A percentile compares a stretch with the other conserved stretches of the same genome.
Conservation (phyloP, 1,140 invertebrate genomes). For the Calephelis virginiensis region DNA sequence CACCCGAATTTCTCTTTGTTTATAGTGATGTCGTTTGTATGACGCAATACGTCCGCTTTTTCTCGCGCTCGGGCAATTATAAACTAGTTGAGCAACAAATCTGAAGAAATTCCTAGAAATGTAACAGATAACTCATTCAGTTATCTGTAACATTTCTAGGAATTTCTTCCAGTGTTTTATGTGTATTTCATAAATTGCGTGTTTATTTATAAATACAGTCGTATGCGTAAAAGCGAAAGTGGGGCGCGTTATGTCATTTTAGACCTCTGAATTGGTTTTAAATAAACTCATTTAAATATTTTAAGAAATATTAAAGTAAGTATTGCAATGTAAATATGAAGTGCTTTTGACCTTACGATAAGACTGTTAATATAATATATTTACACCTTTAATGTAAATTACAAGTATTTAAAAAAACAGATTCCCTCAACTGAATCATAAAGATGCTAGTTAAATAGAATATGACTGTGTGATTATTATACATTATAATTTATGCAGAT, state of each 20-base stretch:
- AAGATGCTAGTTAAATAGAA: not conserved
- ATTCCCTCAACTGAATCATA: not conserved
- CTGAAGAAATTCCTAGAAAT: too few species aligned
- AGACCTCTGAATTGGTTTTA: not conserved
- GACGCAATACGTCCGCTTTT: too few species aligned
- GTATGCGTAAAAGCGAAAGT: not conserved
- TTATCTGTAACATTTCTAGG: too few species aligned
- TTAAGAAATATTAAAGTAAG: not conserved
- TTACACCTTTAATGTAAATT: constrained; percentile 3
- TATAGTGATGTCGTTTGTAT: too few species aligned
- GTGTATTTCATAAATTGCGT: too few species aligned
- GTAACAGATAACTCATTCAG: too few species aligned
- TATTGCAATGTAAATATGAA: constrained; percentile 9
- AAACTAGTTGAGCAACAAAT: too few species aligned
- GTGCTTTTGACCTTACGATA: constrained; percentile 25
- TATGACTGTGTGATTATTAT: too few species aligned
- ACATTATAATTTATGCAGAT: too few species aligned
- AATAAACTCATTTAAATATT: not conserved
- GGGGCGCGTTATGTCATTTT: not conserved
- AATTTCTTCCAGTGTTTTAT: too few species aligned
- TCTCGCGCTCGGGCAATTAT: too few species aligned
- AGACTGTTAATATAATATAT: constrained; percentile 24
- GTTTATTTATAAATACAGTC: not conserved
- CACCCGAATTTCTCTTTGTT: too few species aligned
- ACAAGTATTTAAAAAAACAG: constrained; percentile 6